These are phyloP conservation scores for Myodes glareolus DNA, from an alignment of 2,113 vertebrate genomes.

Conservation along the genomic window DNA sequence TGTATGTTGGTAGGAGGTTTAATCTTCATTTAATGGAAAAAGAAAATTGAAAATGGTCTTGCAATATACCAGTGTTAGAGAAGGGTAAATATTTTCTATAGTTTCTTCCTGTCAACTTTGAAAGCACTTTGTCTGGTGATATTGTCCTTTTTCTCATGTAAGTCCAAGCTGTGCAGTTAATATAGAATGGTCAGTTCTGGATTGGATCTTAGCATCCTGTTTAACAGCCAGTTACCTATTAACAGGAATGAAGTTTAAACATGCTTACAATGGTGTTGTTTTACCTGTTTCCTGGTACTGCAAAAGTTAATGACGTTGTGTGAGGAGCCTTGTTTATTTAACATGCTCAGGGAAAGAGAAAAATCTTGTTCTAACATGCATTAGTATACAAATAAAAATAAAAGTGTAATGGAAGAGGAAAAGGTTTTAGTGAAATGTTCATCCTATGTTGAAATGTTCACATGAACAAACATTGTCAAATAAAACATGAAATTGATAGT, in stretches of 20 bases:
- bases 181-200: neutral
- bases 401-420: constrained; percentile 27
- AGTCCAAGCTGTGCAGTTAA: neutral
- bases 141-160: neutral
- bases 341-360: neutral
- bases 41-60: neutral
- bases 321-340: constrained; percentile 7
- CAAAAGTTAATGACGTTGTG: neutral
- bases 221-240: neutral
- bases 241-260: neutral
- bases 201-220: neutral
- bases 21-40: neutral
- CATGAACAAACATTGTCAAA: constrained; percentile 57
- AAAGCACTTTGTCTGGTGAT: neutral
- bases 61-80: neutral
- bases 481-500: constrained; percentile 42
- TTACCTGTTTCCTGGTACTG: neutral
- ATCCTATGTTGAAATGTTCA: neutral
- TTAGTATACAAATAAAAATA: constrained; percentile 3
- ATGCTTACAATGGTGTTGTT: neutral
- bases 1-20: neutral
- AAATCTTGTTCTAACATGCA: neutral
- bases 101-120: neutral
- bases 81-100: neutral
- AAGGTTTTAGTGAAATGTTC: neutral